Evolutionary conservation across 2,113 vertebrate genomes (phyloP), one percentile per base, ranked within the genome.

Genomic region (Sturnira hondurensis): DNA sequence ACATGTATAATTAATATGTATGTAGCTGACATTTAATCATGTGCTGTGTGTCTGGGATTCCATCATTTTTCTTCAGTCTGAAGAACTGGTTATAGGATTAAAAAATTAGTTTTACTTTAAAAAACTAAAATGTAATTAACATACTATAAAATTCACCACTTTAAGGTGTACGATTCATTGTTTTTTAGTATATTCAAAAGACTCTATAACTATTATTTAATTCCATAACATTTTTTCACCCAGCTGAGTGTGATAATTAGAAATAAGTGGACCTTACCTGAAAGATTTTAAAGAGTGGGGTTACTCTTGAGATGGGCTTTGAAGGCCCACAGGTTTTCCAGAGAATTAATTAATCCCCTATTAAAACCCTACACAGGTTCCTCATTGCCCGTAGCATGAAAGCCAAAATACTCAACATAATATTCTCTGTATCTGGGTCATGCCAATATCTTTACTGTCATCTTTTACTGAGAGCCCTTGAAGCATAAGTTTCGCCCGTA

Each of bases 21-120:
- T 3, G 17, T 76, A 86, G 31, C 22, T 90, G 45, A 77, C 8
- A 68, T 86, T 89, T 82, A 95, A 41, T 56, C 87, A 74, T 61
- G 58, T 78, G 36, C 68, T 86, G 1, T 94, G 3, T 94, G 65
- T 45, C 8, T 70, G 52, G 24, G 17, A 12, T 93, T 86, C 19
- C 3, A 19, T 94, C 6, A 61, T 88, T 95, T 92, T 16, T 22
- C 41, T 88, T 97, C 9, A n/a, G 4, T 87, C 63, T 74, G 36
- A 89, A 89, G 76, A 84, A 93, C 61, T 61, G 54, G 54, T 91
- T 73, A 91, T 85, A 41, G 24, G 26, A 80, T 92, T 86, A 36
- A 74, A 95, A 65, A 78, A 45, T 93, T 84, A 54, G 17, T 83
- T 95, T 90, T 52, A 19, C 71, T 73, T 93, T 7, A 38, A 31